phyloP scores from a whole-genome alignment of 1,140 invertebrate species.

The Portunus trituberculatus region DNA sequence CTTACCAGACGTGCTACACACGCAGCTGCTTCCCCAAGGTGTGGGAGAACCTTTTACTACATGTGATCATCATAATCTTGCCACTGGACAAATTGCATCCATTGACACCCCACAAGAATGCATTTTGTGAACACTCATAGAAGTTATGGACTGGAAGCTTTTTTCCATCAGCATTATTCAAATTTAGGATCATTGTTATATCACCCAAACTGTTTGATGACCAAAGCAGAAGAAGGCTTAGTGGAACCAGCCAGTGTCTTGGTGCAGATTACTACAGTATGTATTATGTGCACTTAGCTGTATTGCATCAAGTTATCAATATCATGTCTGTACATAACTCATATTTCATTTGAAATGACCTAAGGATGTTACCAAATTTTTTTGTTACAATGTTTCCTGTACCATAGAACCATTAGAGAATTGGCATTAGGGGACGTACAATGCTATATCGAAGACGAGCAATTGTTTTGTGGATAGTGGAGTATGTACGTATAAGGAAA shows the following conservation, averaged over 20 bases:
- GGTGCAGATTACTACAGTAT: slow-evolving; percentile 55
- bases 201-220: slow-evolving; percentile 26
- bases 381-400: slow-evolving; percentile 27
- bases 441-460: not conserved
- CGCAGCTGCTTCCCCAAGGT: not conserved
- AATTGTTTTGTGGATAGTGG: not conserved
- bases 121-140: not conserved
- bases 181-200: slow-evolving; percentile 33
- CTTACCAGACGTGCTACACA: not conserved
- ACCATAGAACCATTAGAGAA: slow-evolving; percentile 1
- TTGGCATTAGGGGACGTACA: not conserved
- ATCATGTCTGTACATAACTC: slow-evolving; percentile 65
- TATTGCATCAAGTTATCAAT: slow-evolving; percentile 54
- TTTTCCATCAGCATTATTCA: slow-evolving; percentile 7
- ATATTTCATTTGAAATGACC: slow-evolving; percentile 60
- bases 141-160: not conserved
- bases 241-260: slow-evolving; percentile 32
- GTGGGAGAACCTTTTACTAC: not conserved
- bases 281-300: slow-evolving; percentile 43
- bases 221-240: not conserved
- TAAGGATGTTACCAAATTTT: slow-evolving; percentile 63
- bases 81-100: not conserved
- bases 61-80: not conserved
- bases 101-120: not conserved
- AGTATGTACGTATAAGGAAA: slow-evolving; percentile 23